phyloP scores from a whole-genome alignment of 2,888 invertebrate genomes.

The Oligia latruncula region DNA sequence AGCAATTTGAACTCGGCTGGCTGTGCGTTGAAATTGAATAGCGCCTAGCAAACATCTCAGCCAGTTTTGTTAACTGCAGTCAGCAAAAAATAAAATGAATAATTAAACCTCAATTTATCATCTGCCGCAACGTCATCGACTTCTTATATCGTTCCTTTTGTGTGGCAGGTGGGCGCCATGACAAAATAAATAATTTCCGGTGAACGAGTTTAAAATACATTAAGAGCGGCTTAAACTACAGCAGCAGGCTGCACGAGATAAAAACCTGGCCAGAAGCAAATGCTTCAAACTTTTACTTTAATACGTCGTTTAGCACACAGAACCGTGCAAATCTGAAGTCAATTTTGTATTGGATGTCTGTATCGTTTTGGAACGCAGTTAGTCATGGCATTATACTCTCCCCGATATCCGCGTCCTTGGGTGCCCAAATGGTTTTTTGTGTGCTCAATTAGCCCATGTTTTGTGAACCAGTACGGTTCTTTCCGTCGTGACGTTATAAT shows the following conservation, averaged over 20 bases:
- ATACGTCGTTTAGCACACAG: constrained; percentile 21
- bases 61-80: constrained; percentile 3
- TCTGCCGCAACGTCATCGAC: constrained; percentile 48
- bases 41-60: constrained; percentile 26
- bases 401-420: constrained; percentile 58
- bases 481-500: constrained; percentile 73
- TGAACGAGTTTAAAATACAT: constrained; percentile 74
- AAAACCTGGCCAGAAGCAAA: constrained; percentile 38
- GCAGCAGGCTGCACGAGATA: constrained; percentile 50
- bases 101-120: constrained; percentile 45
- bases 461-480: constrained; percentile 57
- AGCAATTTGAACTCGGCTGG: constrained; percentile 1
- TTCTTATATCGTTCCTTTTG: constrained; percentile 70
- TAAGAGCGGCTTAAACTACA: constrained; percentile 64
- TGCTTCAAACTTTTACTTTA: constrained; percentile 29
- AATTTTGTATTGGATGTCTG: constrained; percentile 34
- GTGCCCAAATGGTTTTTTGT: constrained; percentile 60
- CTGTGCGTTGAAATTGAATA: constrained; percentile 11
- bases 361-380: constrained; percentile 39
- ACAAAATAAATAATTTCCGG: constrained; percentile 79
- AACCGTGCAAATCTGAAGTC: constrained; percentile 29
- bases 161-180: constrained; percentile 76
- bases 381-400: constrained; percentile 48
- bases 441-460: constrained; percentile 64
- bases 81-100: constrained; percentile 31